Base-by-base conservation (phyloP, 2,797 vertebrate species). In the Propithecus deckenii region DNA sequence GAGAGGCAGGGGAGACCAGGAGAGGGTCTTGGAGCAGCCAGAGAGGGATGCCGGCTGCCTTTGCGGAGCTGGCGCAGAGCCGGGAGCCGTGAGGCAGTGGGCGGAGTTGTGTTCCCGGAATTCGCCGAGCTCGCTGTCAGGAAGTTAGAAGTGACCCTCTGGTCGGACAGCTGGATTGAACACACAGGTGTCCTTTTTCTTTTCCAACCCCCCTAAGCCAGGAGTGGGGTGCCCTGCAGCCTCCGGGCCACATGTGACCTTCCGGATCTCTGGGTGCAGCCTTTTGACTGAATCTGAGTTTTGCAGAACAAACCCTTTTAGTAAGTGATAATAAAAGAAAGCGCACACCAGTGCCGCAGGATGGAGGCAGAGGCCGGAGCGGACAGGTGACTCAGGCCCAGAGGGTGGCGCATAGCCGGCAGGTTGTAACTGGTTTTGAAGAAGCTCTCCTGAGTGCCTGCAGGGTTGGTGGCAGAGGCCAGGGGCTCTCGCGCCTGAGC, bases 281-380 rank as follows among this genome's bases (percentile, higher is more conserved):
- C 63, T 65, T 65, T 65, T 65, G 63, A 65, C 63, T 65, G 63
- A n/a, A 65, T n/a, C 32, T 30, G 32, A n/a, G 32, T 65, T 65
- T 2, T 65, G 15, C 15, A n/a, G 63, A 65, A n/a, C 32, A 65
- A 65, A n/a, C 32, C 63, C 3, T n/a, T 18, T 12, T 59, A 59
- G 12, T 38, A 69, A 69, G n/a, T 8, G 10, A 35, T 35, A 10
- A 18, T 10, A 38, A 38, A 35, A 69, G 17, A 35, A 35, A 69
- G 8, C 2, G 2, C 9, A 22, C 20, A 5, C n/a, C 65, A 9
- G 17, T 10, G 9, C n/a, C 4, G 4, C 18, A 35, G 18, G n/a
- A 35, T 69, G 65, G 8, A 32, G 61, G 61, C 28, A 63, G 65
- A 22, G 18, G 28, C 65, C 65, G 4, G 20, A 67, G 65, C 2